Evolutionary conservation across 2,113 vertebrate genomes (phyloP).

Genomic region (Orthonyx spaldingii): DNA sequence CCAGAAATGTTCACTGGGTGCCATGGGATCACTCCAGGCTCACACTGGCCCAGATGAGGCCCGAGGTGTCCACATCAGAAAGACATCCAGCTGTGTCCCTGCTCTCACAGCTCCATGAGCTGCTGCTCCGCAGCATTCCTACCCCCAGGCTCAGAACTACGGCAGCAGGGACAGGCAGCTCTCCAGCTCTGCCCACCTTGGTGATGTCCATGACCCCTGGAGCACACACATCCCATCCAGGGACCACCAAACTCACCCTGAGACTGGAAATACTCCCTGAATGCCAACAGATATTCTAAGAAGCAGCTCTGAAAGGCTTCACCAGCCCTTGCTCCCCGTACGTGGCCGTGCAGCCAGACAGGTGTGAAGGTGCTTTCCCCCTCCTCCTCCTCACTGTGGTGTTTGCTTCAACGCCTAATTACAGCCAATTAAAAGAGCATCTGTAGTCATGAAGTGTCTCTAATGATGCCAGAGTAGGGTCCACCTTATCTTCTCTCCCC

Average conservation of each 20-base stretch:
- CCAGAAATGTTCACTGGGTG: neutral
- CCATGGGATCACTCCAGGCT: accelerated
- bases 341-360: accelerated
- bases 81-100: neutral
- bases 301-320: neutral
- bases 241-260: accelerated
- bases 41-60: neutral
- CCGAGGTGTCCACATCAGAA: neutral
- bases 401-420: neutral
- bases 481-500: neutral
- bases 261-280: neutral
- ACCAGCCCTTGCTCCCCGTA: neutral
- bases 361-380: neutral
- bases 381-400: neutral
- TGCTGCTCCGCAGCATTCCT: neutral
- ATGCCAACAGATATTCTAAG: neutral
- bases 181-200: neutral
- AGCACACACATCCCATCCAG: neutral
- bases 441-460: neutral
- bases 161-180: neutral
- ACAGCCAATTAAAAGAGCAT: neutral
- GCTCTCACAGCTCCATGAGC: neutral
- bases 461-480: neutral
- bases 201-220: neutral
- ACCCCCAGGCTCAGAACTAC: neutral